Conservation (phyloP, 2,797 vertebrate genomes). For the Falco naumanni region DNA sequence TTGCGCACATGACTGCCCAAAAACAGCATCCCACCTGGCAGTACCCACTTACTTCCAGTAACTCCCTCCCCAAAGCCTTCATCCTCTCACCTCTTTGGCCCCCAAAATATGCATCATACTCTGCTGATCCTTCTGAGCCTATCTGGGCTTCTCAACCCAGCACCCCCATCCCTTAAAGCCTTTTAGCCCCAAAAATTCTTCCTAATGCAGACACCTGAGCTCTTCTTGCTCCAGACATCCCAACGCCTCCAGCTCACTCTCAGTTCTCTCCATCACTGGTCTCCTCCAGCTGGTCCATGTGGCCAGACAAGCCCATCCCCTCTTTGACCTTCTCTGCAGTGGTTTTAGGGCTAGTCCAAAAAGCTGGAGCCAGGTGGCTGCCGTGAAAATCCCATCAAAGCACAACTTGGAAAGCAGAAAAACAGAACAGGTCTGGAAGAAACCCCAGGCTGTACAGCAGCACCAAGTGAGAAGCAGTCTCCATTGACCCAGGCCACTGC, state of each 20-base stretch:
- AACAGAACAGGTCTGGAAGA: not conserved
- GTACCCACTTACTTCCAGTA: not conserved
- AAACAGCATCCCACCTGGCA: not conserved
- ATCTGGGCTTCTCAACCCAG: not conserved
- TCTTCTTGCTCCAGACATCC: not conserved
- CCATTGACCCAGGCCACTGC: not conserved
- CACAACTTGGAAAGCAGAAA: not conserved
- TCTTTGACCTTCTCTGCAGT: not conserved
- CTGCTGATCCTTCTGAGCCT: not conserved
- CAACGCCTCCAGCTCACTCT: not conserved
- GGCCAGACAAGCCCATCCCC: not conserved
- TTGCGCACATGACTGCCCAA: not conserved
- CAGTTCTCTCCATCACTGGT: not conserved
- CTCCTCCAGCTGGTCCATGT: not conserved
- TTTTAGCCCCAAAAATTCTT: not conserved
- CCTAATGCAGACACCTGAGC: not conserved
- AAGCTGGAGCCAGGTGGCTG: not conserved
- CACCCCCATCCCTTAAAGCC: not conserved
- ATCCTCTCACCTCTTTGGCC: not conserved
- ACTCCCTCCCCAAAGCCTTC: not conserved
- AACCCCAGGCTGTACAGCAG: accelerated
- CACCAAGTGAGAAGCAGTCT: not conserved
- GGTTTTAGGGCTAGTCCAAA: not conserved
- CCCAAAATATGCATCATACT: not conserved
- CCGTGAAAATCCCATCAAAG: not conserved